Evolutionary conservation across 2,888 invertebrate species (phyloP).

Genomic region (Tuta absoluta): DNA sequence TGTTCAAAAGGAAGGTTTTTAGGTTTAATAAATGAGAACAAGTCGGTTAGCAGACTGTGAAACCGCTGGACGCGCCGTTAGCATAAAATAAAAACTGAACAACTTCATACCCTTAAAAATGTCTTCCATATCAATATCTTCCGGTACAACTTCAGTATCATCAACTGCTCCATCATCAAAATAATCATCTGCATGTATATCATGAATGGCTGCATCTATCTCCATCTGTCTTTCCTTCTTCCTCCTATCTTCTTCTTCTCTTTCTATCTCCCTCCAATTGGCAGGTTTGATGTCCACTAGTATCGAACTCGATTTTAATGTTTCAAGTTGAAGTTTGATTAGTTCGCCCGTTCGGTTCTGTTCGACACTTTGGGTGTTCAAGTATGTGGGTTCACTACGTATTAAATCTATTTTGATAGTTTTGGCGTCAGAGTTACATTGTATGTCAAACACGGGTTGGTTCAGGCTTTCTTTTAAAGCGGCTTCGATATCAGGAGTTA

Average conservation of each 20-base stretch:
- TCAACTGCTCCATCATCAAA: not conserved
- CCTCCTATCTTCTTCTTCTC: constrained; percentile 6
- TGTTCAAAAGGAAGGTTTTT: no score
- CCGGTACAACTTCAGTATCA: not conserved
- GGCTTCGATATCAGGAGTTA: not conserved
- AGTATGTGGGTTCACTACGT: not conserved
- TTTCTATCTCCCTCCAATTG: constrained; percentile 18
- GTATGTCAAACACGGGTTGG: not conserved
- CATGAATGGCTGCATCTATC: not conserved
- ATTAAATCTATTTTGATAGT: not conserved
- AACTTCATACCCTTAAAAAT: constrained; percentile 32
- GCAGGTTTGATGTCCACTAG: constrained; percentile 21
- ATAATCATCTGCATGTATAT: constrained; percentile 2
- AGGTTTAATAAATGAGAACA: no score
- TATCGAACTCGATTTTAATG: not conserved
- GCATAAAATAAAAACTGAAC: not conserved
- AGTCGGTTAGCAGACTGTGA: no score
- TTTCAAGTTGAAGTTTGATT: not conserved
- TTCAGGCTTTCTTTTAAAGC: not conserved
- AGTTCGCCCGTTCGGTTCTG: not conserved
- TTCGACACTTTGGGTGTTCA: not conserved
- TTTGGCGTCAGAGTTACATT: not conserved
- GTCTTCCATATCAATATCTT: constrained; percentile 32
- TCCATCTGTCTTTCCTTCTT: not conserved
- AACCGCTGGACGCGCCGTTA: no score